These are phyloP conservation scores for Petaurus breviceps DNA, from an alignment of 2,113 vertebrate species.

Conservation along the genomic window DNA sequence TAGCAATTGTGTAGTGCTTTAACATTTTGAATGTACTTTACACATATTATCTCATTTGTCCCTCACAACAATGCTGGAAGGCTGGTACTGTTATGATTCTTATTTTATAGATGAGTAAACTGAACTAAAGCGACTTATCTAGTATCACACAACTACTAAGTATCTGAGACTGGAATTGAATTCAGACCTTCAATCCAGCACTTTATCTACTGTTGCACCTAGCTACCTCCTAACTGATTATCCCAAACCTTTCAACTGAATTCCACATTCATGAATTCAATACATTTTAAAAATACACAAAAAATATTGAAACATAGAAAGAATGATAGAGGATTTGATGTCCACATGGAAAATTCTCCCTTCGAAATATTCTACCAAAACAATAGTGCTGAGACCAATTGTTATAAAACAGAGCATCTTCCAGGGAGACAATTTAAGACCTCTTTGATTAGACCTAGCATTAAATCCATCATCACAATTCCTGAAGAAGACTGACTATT, in stretches of 20 bases:
- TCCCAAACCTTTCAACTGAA: background rate
- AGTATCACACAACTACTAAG: background rate
- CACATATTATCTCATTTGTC: background rate
- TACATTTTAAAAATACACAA: background rate
- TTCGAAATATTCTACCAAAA: background rate
- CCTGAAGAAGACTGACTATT: background rate
- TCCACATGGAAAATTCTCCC: background rate
- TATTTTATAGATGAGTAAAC: background rate
- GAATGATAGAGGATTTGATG: background rate
- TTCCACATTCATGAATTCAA: background rate
- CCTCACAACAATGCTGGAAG: background rate
- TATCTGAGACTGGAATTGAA: background rate
- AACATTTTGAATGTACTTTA: background rate
- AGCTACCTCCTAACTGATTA: background rate
- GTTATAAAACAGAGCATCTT: background rate
- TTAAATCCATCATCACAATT: background rate
- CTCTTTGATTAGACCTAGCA: background rate
- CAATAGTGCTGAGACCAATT: background rate
- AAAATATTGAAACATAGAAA: background rate
- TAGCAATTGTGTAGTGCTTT: background rate
- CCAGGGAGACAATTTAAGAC: background rate
- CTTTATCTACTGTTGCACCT: background rate
- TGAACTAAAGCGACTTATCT: background rate
- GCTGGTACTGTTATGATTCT: background rate
- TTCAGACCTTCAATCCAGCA: background rate